phyloP scores from a whole-genome alignment of 2,113 vertebrate species.

The Salvelinus fontinalis region DNA sequence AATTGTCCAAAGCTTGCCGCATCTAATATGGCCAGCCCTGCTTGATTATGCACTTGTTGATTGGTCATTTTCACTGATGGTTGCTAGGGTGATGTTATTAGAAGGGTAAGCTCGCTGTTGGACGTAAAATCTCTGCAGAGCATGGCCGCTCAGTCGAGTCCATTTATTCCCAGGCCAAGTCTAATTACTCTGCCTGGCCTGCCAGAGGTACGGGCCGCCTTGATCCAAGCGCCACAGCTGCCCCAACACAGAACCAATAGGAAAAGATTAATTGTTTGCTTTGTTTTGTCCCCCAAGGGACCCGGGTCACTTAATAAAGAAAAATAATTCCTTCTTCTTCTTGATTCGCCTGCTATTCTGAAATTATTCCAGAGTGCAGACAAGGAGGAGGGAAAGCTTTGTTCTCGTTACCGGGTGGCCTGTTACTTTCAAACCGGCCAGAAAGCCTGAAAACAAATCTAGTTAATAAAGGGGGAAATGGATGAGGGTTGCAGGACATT shows the following conservation, averaged over 20 bases:
- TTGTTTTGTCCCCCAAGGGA: constrained; percentile 87
- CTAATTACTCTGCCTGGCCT: constrained; percentile 86
- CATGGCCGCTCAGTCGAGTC: constrained; percentile 75
- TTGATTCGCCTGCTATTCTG: constrained; percentile 82
- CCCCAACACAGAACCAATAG: constrained; percentile 74
- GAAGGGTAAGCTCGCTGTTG: constrained; percentile 73
- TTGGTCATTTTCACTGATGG: constrained; percentile 73
- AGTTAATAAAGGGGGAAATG: constrained; percentile 64
- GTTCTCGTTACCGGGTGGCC: constrained; percentile 69
- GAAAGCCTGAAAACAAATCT: constrained; percentile 69
- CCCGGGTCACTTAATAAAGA: constrained; percentile 95
- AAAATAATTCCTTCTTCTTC: constrained; percentile 90
- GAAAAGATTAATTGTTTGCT: constrained; percentile 99
- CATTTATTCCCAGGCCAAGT: constrained; percentile 83
- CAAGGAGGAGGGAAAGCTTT: constrained; percentile 61
- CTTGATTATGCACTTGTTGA: constrained; percentile 87
- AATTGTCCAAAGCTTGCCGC: constrained; percentile 86
- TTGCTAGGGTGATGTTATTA: constrained; percentile 80
- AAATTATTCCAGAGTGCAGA: constrained; percentile 72
- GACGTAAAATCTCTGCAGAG: constrained; percentile 76
- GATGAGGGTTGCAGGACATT: constrained; percentile 73
- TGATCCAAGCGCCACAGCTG: constrained; percentile 39
- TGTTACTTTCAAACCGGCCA: constrained; percentile 58
- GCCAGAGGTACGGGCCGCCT: constrained; percentile 75
- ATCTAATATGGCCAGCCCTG: constrained; percentile 84